phyloP scores from a whole-genome alignment of 1,140 invertebrate species.

The Papilio xuthus region DNA sequence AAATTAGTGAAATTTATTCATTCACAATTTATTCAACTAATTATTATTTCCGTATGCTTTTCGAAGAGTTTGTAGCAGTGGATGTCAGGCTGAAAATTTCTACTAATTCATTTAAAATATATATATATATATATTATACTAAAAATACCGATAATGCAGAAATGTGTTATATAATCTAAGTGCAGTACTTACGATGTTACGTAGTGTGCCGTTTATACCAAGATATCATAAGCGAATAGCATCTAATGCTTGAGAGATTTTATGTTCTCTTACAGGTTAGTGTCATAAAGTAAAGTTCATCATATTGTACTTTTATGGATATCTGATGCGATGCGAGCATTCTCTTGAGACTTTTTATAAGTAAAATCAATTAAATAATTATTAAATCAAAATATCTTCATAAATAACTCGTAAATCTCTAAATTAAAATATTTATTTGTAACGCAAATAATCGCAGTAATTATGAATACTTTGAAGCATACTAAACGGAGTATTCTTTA shows the following conservation, averaged over 20 bases:
- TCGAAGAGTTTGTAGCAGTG: too few relatives aligned
- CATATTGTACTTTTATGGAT: conserved; percentile 6
- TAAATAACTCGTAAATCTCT: too few relatives aligned
- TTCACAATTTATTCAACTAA: too few relatives aligned
- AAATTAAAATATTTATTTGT: too few relatives aligned
- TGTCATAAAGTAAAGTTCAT: neutral
- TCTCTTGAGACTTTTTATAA: neutral
- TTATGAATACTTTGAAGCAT: too few relatives aligned
- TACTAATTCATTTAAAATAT: neutral
- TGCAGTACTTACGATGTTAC: neutral
- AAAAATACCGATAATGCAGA: neutral
- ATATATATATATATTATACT: neutral
- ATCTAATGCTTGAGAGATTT: neutral
- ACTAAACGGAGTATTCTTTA: too few relatives aligned
- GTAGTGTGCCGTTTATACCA: neutral
- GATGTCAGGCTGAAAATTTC: too few relatives aligned
- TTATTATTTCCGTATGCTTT: too few relatives aligned
- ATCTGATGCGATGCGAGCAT: neutral
- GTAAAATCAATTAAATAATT: too few relatives aligned
- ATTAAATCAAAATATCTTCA: too few relatives aligned
- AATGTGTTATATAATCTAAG: neutral
- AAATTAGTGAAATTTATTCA: too few relatives aligned
- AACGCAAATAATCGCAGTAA: too few relatives aligned
- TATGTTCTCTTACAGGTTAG: neutral
- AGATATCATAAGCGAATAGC: neutral